These are phyloP conservation scores for Machaerirhynchus nigripectus DNA, from an alignment of 2,113 vertebrate species.

Conservation along the genomic window DNA sequence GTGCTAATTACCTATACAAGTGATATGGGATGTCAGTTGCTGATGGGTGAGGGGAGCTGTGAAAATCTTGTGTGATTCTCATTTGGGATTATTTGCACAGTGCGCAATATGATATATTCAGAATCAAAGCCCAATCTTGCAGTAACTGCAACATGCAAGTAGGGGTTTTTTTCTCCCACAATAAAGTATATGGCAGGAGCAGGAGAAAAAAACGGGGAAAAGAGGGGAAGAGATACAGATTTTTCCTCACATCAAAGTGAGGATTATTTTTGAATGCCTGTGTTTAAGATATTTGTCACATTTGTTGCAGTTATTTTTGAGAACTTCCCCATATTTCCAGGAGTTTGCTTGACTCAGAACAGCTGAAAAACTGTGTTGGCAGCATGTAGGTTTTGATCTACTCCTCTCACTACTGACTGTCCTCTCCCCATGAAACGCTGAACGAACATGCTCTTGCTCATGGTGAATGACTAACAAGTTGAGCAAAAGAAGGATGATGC, in stretches of 20 bases:
- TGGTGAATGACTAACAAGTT: not conserved
- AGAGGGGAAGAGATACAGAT: not conserved
- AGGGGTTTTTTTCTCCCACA: accelerated
- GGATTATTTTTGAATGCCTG: not conserved
- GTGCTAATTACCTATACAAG: not conserved
- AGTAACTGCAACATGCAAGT: not conserved
- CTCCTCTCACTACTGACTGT: not conserved
- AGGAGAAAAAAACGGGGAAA: not conserved
- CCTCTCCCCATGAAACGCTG: accelerated
- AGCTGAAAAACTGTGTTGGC: not conserved
- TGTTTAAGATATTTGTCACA: not conserved
- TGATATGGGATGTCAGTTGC: not conserved
- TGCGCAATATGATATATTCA: not conserved
- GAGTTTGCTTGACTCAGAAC: not conserved
- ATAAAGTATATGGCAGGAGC: not conserved
- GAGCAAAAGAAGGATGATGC: not conserved
- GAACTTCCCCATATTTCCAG: not conserved
- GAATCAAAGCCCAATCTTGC: not conserved
- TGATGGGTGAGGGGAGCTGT: not conserved
- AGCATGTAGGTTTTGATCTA: not conserved
- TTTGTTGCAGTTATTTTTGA: not conserved
- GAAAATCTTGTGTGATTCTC: accelerated
- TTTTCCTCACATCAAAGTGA: not conserved
- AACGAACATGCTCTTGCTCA: not conserved
- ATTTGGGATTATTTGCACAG: not conserved